Base-by-base conservation (phyloP, 1,140 invertebrate genomes). In the Pseudomyrmex pallidus region DNA sequence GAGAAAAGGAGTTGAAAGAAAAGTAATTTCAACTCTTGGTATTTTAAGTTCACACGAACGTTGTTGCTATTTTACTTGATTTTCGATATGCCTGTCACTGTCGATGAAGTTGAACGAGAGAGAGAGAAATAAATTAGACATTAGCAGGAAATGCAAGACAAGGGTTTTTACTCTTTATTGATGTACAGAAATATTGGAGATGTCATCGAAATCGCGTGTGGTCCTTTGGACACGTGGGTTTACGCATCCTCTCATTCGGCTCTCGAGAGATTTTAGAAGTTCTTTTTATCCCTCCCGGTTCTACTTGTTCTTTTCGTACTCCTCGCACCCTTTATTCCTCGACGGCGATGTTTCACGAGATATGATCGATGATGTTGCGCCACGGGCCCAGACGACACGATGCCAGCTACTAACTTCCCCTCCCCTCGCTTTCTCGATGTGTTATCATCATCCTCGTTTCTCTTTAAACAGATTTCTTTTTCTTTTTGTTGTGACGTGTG, bases 351-450 rank as follows among this genome's bases (percentile, higher is more conserved):
- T 77, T 77, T 35, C 48, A 44, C n/a, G 62, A 56, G 25, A 86
- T 76, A 52, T 87, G 86, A 87, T 87, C 85, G 73, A 87, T 84
- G 86, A 87, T 87, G 78, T 46, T 44, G 54, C 57, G 67, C 68
- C 62, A 54, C 73, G 44, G 62, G 46, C 48, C 35, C 57, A 57
- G 66, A 56, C 86, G 80, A 87, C 86, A 87, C 70, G 85, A 77
- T 74, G 67, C 50, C 17, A n/a, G 63, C 61, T 73, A 74, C 61
- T 87, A 87, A 78, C 73, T 68, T 74, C 44, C 12, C 59, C 54
- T 57, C 57, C 35, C 72, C n/a, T 46, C 48, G 22, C 46, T 63
- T 82, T 67, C 35, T 35, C 78, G 72, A 83, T 84, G 78, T 74
- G 50, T 52, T 52, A 66, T 87, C 77, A 87, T 84, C 84, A 61